Conservation (phyloP, 2,888 invertebrate genomes). For the Drosophila fungiperda region DNA sequence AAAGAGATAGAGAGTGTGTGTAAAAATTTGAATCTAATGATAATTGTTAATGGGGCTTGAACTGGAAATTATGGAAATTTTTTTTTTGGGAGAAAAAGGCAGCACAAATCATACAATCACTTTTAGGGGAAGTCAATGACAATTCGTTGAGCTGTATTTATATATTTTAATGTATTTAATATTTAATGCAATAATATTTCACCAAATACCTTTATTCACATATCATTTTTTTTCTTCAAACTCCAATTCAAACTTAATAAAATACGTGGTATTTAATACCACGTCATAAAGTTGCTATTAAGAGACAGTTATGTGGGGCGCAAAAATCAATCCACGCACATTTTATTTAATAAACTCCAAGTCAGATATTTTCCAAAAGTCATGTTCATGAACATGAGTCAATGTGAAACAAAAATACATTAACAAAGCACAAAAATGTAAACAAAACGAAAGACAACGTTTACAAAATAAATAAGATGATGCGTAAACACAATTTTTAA, state of each 20-base stretch:
- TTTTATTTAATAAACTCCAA: constrained; percentile 33
- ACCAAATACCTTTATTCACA: neutral
- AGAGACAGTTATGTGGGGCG: constrained; percentile 17
- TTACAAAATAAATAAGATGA: constrained; percentile 9
- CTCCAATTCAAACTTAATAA: neutral
- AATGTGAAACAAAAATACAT: constrained; percentile 42
- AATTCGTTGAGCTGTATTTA: too few species aligned
- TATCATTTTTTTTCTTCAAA: too few species aligned
- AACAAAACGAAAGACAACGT: constrained; percentile 12
- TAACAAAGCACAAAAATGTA: constrained; percentile 21
- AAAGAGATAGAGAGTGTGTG: too few species aligned
- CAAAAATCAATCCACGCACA: constrained; percentile 32
- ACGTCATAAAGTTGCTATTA: constrained; percentile 2
- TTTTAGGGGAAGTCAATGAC: too few species aligned
- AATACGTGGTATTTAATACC: constrained; percentile 9
- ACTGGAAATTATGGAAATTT: constrained; percentile 3
- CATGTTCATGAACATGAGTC: constrained; percentile 63
- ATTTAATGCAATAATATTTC: neutral
- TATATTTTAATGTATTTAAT: neutral
- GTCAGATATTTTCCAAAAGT: constrained; percentile 49
- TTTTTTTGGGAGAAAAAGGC: neutral
- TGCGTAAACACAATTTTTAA: constrained; percentile 4
- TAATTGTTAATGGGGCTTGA: neutral
- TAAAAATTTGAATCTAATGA: neutral
- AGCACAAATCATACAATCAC: neutral